Percentiles rank a stretch among this genome's conserved stretches.
Evolutionary conservation across 2,888 invertebrate genomes (phyloP).

Genomic region (Hydropsyche betteni): DNA sequence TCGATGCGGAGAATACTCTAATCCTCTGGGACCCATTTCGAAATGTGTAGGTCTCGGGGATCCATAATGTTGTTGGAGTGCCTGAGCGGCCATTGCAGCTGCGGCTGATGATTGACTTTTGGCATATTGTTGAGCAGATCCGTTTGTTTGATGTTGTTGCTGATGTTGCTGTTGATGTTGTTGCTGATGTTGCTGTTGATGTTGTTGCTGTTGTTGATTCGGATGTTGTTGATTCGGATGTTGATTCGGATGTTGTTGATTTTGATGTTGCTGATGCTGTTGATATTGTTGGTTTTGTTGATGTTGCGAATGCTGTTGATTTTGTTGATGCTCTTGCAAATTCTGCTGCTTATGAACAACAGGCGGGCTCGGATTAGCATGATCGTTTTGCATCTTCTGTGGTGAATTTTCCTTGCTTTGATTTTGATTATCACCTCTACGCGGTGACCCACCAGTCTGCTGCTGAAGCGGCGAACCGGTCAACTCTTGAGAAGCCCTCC

Average conservation of each 20-base stretch:
- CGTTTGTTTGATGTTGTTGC: conserved; percentile 38
- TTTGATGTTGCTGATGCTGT: not conserved
- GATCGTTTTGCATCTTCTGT: conserved; percentile 16
- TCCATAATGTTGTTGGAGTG: conserved; percentile 59
- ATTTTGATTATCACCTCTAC: conserved; percentile 47
- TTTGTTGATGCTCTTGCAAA: not conserved
- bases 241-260: conserved; percentile 1
- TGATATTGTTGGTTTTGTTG: not conserved
- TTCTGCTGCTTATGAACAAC: conserved; percentile 54
- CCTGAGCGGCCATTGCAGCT: conserved; percentile 55
- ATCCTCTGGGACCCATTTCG: conserved; percentile 64
- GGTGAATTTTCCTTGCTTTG: conserved; percentile 52
- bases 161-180: conserved; percentile 13
- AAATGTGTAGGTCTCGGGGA: conserved; percentile 60
- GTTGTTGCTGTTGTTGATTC: not conserved
- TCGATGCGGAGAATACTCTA: conserved; percentile 64
- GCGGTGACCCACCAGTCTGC: conserved; percentile 52
- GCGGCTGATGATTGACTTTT: conserved; percentile 36
- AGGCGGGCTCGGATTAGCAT: not conserved
- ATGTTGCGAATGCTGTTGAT: not conserved
- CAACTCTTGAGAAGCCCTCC: conserved; percentile 61
- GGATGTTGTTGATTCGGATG: conserved; percentile 22
- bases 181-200: conserved; percentile 18
- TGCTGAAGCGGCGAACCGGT: conserved; percentile 56
- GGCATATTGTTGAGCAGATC: conserved; percentile 54